Evolutionary conservation across 2,888 invertebrate species (phyloP).

Genomic region (Chelonus formosanus): DNA sequence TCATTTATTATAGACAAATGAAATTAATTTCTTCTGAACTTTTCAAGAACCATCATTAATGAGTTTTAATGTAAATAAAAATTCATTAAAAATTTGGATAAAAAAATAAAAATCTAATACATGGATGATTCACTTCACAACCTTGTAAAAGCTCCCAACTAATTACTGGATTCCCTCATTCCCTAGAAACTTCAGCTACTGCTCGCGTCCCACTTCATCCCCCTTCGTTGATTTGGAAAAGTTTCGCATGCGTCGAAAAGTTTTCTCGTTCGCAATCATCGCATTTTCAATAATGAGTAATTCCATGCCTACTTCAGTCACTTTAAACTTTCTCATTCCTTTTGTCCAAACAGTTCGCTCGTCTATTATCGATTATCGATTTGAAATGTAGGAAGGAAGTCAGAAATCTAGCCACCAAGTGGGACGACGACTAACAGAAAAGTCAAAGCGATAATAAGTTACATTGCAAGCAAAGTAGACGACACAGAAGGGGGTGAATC

Average conservation of each 20-base stretch:
- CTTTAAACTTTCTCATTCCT: neutral
- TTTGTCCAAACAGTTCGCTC: neutral
- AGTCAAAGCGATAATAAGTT: slow-evolving; percentile 27
- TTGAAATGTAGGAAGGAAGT: neutral
- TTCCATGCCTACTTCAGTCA: neutral
- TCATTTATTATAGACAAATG: too few species aligned
- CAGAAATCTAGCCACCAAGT: slow-evolving; percentile 1
- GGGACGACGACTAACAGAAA: neutral
- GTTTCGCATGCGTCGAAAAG: slow-evolving; percentile 45
- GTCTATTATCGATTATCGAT: slow-evolving; percentile 11
- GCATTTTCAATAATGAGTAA: neutral
- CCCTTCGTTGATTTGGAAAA: slow-evolving; percentile 41
- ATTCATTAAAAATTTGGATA: too few species aligned
- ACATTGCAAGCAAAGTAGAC: slow-evolving; percentile 13
- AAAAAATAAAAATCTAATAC: too few species aligned
- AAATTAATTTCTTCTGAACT: neutral
- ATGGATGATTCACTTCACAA: slow-evolving; percentile 26
- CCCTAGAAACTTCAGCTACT: slow-evolving; percentile 34
- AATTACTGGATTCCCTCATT: slow-evolving; percentile 41
- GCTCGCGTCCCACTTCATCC: too few species aligned
- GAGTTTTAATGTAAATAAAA: too few species aligned
- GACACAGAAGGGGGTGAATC: slow-evolving; percentile 39
- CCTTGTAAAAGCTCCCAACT: slow-evolving; percentile 44
- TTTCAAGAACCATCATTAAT: neutral
- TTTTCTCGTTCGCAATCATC: slow-evolving; percentile 37